Evolutionary conservation across 2,888 invertebrate species (phyloP).

Genomic region (Herminia tarsipennalis): DNA sequence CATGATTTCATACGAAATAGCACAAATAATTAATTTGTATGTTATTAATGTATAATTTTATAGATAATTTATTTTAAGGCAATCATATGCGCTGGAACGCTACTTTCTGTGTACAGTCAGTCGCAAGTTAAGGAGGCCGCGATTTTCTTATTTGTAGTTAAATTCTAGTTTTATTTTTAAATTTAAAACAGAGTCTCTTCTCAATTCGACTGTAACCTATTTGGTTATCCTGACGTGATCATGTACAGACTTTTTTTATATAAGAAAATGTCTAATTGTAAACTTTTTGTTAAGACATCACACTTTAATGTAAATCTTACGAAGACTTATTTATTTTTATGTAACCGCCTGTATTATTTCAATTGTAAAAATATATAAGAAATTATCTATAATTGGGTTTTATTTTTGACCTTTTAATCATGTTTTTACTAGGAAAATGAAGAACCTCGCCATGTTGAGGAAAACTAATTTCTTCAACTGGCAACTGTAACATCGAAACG

Average conservation of each 20-base stretch:
- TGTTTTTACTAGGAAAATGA: no score
- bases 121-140: slow-evolving; percentile 5
- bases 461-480: no score
- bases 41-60: slow-evolving; percentile 16
- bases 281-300: slow-evolving; percentile 56
- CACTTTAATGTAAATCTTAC: slow-evolving; percentile 58
- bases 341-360: slow-evolving; percentile 84
- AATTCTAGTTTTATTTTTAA: slow-evolving; percentile 9
- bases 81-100: slow-evolving; percentile 38
- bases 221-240: slow-evolving; percentile 23
- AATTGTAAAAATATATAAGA: slow-evolving; percentile 84
- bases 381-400: slow-evolving; percentile 64
- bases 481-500: no score
- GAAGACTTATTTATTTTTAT: slow-evolving; percentile 80
- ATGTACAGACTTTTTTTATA: slow-evolving; percentile 37
- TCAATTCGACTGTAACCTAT: slow-evolving; percentile 25
- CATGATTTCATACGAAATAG: slow-evolving; percentile 15
- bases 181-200: slow-evolving; percentile 4
- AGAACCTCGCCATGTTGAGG: no score
- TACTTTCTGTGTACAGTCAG: slow-evolving; percentile 20
- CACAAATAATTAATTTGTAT: slow-evolving; percentile 27
- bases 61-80: slow-evolving; percentile 7
- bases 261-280: slow-evolving; percentile 31
- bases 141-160: slow-evolving; percentile 5
- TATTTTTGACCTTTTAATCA: slow-evolving; percentile 35